Conservation (phyloP, 1,140 invertebrate genomes). For the Grapholita molesta region DNA sequence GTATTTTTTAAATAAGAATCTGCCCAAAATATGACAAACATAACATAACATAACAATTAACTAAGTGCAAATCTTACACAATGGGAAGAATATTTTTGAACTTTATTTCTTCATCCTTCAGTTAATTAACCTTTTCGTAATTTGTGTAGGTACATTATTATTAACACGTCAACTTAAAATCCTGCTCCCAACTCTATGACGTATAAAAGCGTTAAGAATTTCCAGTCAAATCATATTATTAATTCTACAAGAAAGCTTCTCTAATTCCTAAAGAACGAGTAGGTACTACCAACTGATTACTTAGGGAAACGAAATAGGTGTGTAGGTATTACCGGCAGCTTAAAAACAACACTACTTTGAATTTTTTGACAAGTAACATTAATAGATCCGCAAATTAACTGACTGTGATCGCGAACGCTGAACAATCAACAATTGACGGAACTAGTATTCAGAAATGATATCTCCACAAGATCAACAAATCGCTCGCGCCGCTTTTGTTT, state of each 20-base stretch:
- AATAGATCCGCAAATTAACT: not conserved
- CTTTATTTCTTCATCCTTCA: no score
- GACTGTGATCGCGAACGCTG: not conserved
- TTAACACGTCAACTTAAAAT: no score
- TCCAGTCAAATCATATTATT: no score
- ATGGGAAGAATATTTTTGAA: no score
- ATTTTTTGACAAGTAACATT: not conserved
- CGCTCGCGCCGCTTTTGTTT: conserved; percentile 26
- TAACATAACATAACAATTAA: no score
- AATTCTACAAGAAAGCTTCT: not conserved
- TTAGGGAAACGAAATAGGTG: not conserved
- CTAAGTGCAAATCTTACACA: no score
- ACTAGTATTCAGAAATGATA: not conserved
- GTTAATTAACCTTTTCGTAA: no score
- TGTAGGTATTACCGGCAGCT: not conserved
- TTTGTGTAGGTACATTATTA: no score
- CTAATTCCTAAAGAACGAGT: no score
- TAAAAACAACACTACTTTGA: not conserved
- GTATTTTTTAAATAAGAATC: no score
- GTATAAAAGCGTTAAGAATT: not conserved
- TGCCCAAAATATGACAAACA: no score
- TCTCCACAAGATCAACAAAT: conserved; percentile 21
- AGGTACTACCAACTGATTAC: not conserved
- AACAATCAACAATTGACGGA: not conserved
- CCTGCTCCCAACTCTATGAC: not conserved